A percentile compares a stretch with the other conserved stretches of the same genome.
phyloP scores from a whole-genome alignment of 2,797 vertebrate genomes.

The Taenioides sp. region DNA sequence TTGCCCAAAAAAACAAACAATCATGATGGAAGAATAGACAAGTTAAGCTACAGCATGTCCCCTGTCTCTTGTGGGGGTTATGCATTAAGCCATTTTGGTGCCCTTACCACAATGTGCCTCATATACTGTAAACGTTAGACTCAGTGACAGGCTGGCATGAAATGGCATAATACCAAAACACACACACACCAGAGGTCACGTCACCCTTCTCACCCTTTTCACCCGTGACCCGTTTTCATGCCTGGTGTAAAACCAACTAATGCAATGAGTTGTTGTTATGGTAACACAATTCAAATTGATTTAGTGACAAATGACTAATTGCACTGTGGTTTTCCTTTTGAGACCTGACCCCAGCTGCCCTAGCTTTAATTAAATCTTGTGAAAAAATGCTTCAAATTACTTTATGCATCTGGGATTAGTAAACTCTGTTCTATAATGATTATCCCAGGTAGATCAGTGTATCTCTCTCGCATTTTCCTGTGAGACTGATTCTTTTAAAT shows the following conservation, averaged over 20 bases:
- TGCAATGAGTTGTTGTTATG: neutral
- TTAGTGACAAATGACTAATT: conserved; percentile 1
- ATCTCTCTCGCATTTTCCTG: neutral
- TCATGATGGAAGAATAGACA: no score
- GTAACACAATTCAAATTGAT: conserved; percentile 2
- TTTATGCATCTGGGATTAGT: conserved; percentile 31
- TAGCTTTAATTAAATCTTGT: conserved; percentile 10
- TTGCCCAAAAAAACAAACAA: no score
- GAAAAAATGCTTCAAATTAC: conserved; percentile 13
- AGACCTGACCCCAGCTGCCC: conserved; percentile 7
- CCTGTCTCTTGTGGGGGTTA: no score
- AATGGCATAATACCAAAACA: no score
- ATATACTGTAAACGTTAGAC: no score
- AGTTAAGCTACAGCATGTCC: no score
- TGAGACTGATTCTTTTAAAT: conserved; percentile 19
- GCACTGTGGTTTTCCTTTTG: neutral
- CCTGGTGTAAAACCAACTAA: neutral
- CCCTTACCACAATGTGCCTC: no score
- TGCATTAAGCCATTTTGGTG: no score
- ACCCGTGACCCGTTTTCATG: no score
- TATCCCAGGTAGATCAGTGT: neutral
- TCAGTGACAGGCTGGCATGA: no score
- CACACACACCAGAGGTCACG: no score
- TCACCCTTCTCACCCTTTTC: no score
- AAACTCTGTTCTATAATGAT: neutral